Evolutionary conservation across 2,113 vertebrate species (phyloP), one percentile per base, ranked within the genome.

Genomic region (Bombycilla garrulus): DNA sequence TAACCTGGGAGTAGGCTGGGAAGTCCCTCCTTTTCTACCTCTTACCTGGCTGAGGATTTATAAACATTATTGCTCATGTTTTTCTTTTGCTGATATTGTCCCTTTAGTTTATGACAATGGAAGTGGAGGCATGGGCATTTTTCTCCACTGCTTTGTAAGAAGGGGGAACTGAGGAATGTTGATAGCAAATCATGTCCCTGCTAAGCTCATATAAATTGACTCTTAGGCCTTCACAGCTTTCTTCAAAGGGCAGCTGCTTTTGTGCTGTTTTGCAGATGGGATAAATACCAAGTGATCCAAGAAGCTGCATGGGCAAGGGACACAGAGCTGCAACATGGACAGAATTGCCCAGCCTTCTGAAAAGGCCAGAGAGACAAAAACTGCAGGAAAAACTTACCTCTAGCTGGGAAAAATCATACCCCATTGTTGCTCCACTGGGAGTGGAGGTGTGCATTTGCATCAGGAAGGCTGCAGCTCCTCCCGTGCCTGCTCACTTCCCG

Each of bases 391-490:
- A 87, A 67, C 10, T 40, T 71, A 7, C 3, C 24, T 44, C 9
- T 86, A 13, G 19, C 36, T 11, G 5, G 31, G 33, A 66, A 74
- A 74, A 87, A 29, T 54, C 24, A 24, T 6, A 54, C 28, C 22
- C 12, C 0, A 0, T 13, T 4, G 26, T 40, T 45, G 36, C 23
- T 18, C 15, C 7, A 11, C 0, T 0, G 11, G 25, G 23, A 22
- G 11, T 58, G 40, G 44, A 28, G 9, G 7, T 31, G 15, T 29
- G 29, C 5, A 10, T 31, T 47, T 25, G 6, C 38, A 26, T 57
- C 8, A 19, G 0, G 4, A 0, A 2, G 56, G 22, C 31, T 69
- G 40, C 4, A 6, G 36, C 3, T 83, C 17, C 22, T 92, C 11
- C 23, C 6, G 5, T 1, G 1, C 36, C 15, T 42, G 6, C 22